Conservation (phyloP, 2,888 invertebrate species). For the Hypsopygia costalis region DNA sequence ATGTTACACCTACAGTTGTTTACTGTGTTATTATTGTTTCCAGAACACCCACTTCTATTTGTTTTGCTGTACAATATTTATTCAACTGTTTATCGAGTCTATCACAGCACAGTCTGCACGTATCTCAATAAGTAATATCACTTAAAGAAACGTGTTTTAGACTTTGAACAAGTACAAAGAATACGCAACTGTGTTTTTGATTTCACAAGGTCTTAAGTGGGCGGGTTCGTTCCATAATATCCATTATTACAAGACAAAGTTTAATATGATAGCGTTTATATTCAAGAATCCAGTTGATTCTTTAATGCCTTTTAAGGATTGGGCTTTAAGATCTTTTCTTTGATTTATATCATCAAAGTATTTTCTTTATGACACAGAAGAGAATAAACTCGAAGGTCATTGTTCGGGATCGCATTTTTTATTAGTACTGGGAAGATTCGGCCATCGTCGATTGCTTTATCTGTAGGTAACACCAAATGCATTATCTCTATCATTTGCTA, state of each 20-base stretch:
- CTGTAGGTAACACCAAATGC: no score
- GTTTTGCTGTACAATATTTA: constrained; percentile 4
- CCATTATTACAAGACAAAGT: background rate
- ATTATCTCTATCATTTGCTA: no score
- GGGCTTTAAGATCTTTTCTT: no score
- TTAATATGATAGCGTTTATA: no score
- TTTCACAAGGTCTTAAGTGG: background rate
- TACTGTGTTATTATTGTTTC: no score
- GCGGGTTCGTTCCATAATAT: background rate
- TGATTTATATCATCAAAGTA: no score
- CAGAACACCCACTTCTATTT: no score
- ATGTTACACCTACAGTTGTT: no score
- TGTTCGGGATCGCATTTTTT: constrained; percentile 44
- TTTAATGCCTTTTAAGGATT: no score
- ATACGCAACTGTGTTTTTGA: background rate
- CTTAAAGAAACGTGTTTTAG: background rate
- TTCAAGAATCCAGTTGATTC: no score
- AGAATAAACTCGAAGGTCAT: constrained; percentile 49
- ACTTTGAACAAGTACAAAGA: background rate
- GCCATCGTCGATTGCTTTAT: constrained; percentile 46
- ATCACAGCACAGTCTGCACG: constrained; percentile 1
- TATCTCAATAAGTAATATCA: no score
- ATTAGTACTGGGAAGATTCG: constrained; percentile 37
- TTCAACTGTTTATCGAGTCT: constrained; percentile 4
- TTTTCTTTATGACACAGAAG: no score